Evolutionary conservation across 2,888 invertebrate species (phyloP), one percentile per base, ranked within the genome.

Genomic region (Adelphocoris suturalis): DNA sequence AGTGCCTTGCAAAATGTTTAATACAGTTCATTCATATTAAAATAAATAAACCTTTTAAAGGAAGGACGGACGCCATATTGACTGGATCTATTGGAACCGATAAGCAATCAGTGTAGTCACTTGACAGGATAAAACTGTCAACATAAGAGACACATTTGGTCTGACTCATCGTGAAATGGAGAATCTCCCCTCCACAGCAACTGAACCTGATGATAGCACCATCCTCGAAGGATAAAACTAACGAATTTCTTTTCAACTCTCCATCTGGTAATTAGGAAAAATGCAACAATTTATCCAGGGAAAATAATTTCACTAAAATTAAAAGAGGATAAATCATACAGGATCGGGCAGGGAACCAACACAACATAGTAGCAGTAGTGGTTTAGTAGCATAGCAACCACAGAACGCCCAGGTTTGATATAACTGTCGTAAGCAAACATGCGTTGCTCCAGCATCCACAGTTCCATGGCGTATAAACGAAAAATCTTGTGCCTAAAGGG

Each of bases 11-110:
- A n/a, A n/a, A n/a, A n/a, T n/a, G n/a, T n/a, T n/a, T n/a, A n/a
- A n/a, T n/a, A n/a, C n/a, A n/a, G n/a, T n/a, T n/a, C n/a, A n/a
- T n/a, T n/a, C n/a, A n/a, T n/a, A n/a, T n/a, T n/a, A n/a, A n/a
- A n/a, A n/a, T n/a, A n/a, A n/a, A n/a, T 37, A 4, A 37, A 88
- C 88, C 88, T 80, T 88, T 88, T 13, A 88, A 11, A 23, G 88
- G 88, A 11, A 76, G 80, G 0, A 68, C 11, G 23, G 37, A 75
- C 0, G 75, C 19, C 23, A 2, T 47, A 19, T 46, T 19, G 11
- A 75, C 48, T 5, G 82, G 55, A 82, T 75, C 76, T n/a, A 88
- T 2, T 1, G 28, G 28, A 0, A 46, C 28, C 23, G 27, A 14
- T 14, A 61, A 78, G 52, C 88, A 78, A 28, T 88, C 80, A 12